phyloP scores from a whole-genome alignment of 92 coral and sea anemone species.

The Actinernus sp. region DNA sequence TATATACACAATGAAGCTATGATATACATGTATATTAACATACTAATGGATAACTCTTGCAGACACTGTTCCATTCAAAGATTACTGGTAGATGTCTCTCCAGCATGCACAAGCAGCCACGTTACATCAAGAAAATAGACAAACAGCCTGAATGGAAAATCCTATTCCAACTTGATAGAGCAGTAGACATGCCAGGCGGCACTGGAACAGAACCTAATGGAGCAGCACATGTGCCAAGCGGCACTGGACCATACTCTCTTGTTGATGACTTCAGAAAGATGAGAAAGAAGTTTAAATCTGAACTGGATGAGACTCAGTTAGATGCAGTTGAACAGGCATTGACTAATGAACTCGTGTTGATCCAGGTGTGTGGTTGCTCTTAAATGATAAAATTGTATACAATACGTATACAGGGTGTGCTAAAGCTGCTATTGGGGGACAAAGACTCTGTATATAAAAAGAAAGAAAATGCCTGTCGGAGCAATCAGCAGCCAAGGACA shows the following conservation, averaged over 20 bases:
- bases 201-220: no score
- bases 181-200: no score
- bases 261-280: slow-evolving; percentile 29
- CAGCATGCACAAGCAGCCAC: slow-evolving; percentile 28
- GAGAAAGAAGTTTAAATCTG: slow-evolving; percentile 7
- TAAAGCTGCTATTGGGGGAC: not conserved
- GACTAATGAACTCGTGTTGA: slow-evolving; percentile 59
- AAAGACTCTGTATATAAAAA: not conserved
- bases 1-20: no score
- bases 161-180: slow-evolving; percentile 23
- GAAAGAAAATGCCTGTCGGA: no score
- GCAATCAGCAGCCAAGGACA: no score
- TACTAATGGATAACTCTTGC: not conserved
- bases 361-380: slow-evolving; percentile 84
- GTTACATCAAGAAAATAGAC: slow-evolving; percentile 39
- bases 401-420: no score
- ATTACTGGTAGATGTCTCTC: slow-evolving; percentile 41
- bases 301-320: slow-evolving; percentile 74
- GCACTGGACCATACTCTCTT: no score
- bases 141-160: slow-evolving; percentile 73
- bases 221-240: not conserved
- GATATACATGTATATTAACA: no score
- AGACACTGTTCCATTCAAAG: slow-evolving; percentile 64
- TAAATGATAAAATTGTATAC: no score
- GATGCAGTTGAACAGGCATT: slow-evolving; percentile 70